Evolutionary conservation across 23 tunicate genomes (phyloP), one percentile per base, ranked within the genome.

Genomic region (Ciona savignyi): DNA sequence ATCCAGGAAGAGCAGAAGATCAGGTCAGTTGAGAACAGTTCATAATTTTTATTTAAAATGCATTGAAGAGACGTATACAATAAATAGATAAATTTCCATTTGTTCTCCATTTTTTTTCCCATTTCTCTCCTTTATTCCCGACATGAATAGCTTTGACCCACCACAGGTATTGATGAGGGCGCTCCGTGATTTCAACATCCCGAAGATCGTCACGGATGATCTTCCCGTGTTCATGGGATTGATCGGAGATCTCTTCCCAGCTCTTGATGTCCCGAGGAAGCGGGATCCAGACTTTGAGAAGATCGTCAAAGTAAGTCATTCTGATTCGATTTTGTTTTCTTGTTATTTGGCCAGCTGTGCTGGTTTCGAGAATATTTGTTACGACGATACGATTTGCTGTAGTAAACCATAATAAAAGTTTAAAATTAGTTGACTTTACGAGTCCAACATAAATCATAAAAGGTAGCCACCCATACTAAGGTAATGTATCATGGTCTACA

Each of bases 181-280:
- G 29, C 73, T 93, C 51, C 85, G 98, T 9, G 98, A 93, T 79
- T 93, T 93, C 85, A 93, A 93, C 84, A 86, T 93, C 49, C 98
- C 98, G 6, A 93, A 93, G 75, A 93, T 92, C 62, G 98, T 93
- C 22, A 93, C 98, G 21, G 98, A 93, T 68, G 98, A 93, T 77
- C 81, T 93, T 70, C 98, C 98, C 1, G 88, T 93, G 0, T 93
- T 93, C 78, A 86, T 93, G 93, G 98, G 98, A 3, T 48, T 93
- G 74, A 93, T 93, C 61, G 98, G 98, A 23, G 98, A 93, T 67
- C 81, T 93, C 48, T 93, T 93, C 85, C 98, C 98, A 3, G 95
- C 98, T 34, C 62, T 93, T 1, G 98, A 93, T 65, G 98, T 93
- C 25, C 98, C 98, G 1, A 93, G 98, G 66, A 93, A 93, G 74